Conservation (phyloP, 2,888 invertebrate species). For the Tenthredo mesomela region DNA sequence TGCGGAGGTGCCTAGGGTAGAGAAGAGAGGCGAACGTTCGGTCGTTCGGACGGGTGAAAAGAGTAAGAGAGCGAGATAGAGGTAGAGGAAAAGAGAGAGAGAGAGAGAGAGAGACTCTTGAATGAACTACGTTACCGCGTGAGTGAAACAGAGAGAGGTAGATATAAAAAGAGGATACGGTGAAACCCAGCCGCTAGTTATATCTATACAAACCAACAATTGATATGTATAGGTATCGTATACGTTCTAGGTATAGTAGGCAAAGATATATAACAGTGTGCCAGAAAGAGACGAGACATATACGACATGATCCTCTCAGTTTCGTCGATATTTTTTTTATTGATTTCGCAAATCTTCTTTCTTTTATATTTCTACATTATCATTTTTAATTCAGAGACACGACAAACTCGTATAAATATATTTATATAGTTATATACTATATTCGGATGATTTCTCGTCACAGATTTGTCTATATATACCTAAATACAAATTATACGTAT, state of each 20-base stretch:
- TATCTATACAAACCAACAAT: slow-evolving; percentile 11
- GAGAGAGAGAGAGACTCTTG: slow-evolving; percentile 45
- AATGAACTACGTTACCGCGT: slow-evolving; percentile 51
- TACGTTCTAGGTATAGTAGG: background rate
- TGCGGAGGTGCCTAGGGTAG: slow-evolving; percentile 52
- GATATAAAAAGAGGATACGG: slow-evolving; percentile 22
- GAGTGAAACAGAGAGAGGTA: slow-evolving; percentile 42
- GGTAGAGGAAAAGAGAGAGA: slow-evolving; percentile 49
- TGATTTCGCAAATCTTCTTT: background rate
- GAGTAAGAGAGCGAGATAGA: slow-evolving; percentile 23
- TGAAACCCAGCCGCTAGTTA: background rate
- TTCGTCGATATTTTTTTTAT: background rate
- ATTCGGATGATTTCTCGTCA: slow-evolving; percentile 8
- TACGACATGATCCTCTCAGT: slow-evolving; percentile 6
- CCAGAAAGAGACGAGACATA: background rate
- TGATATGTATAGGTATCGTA: background rate
- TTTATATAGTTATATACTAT: background rate
- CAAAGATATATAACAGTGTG: background rate
- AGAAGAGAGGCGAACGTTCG: slow-evolving; percentile 63
- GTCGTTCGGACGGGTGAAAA: slow-evolving; percentile 37
- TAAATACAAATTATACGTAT: background rate
- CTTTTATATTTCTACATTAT: background rate
- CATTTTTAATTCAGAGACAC: background rate
- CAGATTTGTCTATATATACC: background rate
- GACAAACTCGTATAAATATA: background rate